Conservation (phyloP, 2,888 invertebrate genomes). For the Himalopsyche japonica region DNA sequence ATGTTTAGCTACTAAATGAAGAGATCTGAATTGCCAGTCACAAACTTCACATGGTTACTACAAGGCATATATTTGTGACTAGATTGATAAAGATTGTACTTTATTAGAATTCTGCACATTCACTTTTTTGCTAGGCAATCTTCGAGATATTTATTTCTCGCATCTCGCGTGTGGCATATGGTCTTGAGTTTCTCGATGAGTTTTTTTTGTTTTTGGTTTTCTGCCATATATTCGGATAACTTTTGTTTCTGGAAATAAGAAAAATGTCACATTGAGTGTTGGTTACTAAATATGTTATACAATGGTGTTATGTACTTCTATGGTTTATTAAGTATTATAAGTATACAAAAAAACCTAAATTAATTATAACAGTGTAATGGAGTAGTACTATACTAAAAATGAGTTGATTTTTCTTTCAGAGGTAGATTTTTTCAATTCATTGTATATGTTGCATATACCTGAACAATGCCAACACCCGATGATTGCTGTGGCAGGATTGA, state of each 20-base stretch:
- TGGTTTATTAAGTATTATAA: too few relatives aligned
- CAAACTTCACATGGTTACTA: not conserved
- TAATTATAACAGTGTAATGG: too few relatives aligned
- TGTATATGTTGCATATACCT: not conserved
- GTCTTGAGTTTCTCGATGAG: slow-evolving; percentile 53
- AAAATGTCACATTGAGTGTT: not conserved
- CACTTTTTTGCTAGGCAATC: slow-evolving; percentile 28
- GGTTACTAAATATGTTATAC: too few relatives aligned
- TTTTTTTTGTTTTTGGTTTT: slow-evolving; percentile 57
- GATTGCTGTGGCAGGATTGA: not conserved
- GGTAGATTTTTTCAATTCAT: too few relatives aligned
- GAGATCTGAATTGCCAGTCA: not conserved
- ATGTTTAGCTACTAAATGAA: not conserved
- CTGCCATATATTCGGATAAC: slow-evolving; percentile 54
- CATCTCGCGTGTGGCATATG: slow-evolving; percentile 55
- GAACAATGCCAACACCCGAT: not conserved
- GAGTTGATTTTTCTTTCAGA: too few relatives aligned
- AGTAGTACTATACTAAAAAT: not conserved
- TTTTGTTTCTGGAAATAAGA: slow-evolving; percentile 54
- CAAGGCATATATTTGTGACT: not conserved
- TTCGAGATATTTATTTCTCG: slow-evolving; percentile 43
- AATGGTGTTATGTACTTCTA: too few relatives aligned
- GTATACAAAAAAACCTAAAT: too few relatives aligned
- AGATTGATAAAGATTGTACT: not conserved
- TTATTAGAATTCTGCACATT: not conserved